Percentiles rank a stretch among this genome's conserved stretches.
Conservation (phyloP, 2,888 invertebrate species). For the Trachelus tabidus region DNA sequence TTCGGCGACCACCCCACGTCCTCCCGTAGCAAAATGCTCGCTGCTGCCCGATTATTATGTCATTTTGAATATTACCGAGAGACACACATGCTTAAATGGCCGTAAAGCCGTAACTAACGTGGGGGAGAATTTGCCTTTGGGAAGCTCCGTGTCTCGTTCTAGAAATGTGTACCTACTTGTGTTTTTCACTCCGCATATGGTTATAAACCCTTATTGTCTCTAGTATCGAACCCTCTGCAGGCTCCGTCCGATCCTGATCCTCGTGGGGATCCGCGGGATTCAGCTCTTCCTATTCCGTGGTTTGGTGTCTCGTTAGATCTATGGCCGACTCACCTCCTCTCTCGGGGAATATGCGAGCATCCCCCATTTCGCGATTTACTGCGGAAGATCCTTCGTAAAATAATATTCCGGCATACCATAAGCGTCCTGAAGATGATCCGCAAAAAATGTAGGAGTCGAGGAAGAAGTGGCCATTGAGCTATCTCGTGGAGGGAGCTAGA, state of each 20-base stretch:
- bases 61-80: conserved; percentile 33
- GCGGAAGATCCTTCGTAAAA: neutral
- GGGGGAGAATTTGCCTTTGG: neutral
- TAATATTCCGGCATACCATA: neutral
- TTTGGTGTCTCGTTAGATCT: neutral
- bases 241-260: neutral
- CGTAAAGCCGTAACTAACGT: conserved; percentile 5
- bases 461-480: neutral
- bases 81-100: neutral
- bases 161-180: neutral
- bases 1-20: neutral
- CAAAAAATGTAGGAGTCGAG: neutral
- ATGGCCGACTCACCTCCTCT: neutral
- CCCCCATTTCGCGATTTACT: neutral
- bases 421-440: neutral
- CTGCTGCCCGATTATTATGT: conserved; percentile 35
- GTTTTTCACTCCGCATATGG: neutral
- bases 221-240: neutral
- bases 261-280: neutral
- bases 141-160: neutral
- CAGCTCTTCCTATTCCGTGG: neutral
- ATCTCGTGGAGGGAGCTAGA: neutral
- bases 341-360: neutral
- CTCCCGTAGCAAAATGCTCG: conserved; percentile 8
- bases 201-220: neutral